phyloP scores from a whole-genome alignment of 1,140 invertebrate genomes.

The Drosophila chauvacae region DNA sequence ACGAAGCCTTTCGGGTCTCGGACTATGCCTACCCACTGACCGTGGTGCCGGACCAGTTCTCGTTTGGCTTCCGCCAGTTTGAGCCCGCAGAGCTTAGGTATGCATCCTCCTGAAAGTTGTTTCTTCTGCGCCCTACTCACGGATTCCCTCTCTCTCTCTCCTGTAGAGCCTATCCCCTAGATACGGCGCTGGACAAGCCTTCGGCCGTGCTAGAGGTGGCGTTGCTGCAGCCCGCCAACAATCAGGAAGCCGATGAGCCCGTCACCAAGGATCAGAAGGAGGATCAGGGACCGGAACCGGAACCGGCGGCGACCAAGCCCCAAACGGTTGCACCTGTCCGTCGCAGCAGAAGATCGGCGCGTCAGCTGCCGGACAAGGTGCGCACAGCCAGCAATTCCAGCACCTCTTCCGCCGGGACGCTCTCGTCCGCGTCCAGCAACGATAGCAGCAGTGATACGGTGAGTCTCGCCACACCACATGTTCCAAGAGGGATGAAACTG shows the following conservation, averaged over 20 bases:
- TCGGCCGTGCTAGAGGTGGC: slow-evolving; percentile 85
- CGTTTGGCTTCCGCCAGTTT: slow-evolving; percentile 91
- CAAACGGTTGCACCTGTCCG: slow-evolving; percentile 11
- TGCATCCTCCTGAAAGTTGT: slow-evolving; percentile 23
- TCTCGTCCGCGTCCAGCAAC: slow-evolving; percentile 34
- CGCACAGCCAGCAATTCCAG: slow-evolving; percentile 49
- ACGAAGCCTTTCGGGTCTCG: slow-evolving; percentile 36
- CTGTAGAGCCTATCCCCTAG: slow-evolving; percentile 91
- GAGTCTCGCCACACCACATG: not conserved
- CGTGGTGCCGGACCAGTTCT: slow-evolving; percentile 96
- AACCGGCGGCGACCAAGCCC: not conserved
- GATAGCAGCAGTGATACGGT: slow-evolving; percentile 66
- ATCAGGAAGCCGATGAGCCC: slow-evolving; percentile 8
- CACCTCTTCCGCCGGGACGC: slow-evolving; percentile 26
- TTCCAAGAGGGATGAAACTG: not conserved
- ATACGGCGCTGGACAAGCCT: slow-evolving; percentile 94
- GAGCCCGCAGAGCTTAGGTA: slow-evolving; percentile 88
- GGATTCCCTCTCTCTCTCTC: not conserved
- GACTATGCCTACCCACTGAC: slow-evolving; percentile 91
- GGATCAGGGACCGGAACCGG: not conserved
- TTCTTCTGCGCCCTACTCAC: not conserved
- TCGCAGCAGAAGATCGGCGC: slow-evolving; percentile 36
- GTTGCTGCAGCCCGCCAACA: slow-evolving; percentile 4
- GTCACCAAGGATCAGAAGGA: not conserved
- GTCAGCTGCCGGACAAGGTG: slow-evolving; percentile 35